Evolutionary conservation across 2,797 vertebrate genomes (phyloP).

Genomic region (Neomorphus geoffroyi): DNA sequence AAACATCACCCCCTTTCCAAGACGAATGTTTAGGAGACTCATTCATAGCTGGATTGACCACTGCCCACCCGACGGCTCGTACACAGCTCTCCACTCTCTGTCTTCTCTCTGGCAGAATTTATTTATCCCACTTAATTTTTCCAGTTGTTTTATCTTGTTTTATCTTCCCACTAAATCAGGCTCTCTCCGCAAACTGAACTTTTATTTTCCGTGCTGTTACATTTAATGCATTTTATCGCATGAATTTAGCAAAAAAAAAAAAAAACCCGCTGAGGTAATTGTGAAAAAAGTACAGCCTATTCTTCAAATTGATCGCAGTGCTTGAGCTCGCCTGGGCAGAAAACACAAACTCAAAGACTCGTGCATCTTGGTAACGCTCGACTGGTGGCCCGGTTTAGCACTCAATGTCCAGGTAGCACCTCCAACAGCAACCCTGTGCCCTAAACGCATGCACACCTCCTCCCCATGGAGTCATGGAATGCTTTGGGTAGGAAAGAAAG

Average conservation of each 20-base stretch:
- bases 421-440: not conserved
- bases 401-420: not conserved
- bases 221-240: conserved; percentile 55
- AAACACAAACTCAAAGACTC: not conserved
- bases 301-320: not conserved
- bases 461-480: not conserved
- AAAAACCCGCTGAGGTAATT: not conserved
- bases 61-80: not conserved
- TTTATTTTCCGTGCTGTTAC: conserved; percentile 48
- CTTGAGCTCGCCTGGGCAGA: not conserved
- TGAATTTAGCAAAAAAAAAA: not conserved
- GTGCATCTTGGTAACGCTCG: rapidly evolving
- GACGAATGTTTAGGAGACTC: not conserved
- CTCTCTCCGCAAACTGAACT: not conserved
- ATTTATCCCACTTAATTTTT: conserved; percentile 34
- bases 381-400: not conserved
- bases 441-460: not conserved
- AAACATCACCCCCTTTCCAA: not conserved
- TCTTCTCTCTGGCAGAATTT: not conserved
- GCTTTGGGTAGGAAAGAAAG: too few species aligned
- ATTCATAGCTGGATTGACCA: not conserved
- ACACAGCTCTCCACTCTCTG: not conserved
- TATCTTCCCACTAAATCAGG: conserved; percentile 50
- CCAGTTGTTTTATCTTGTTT: conserved; percentile 45
- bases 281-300: not conserved